Conservation (phyloP, 2,113 vertebrate species). For the Sylvilagus bachmani region DNA sequence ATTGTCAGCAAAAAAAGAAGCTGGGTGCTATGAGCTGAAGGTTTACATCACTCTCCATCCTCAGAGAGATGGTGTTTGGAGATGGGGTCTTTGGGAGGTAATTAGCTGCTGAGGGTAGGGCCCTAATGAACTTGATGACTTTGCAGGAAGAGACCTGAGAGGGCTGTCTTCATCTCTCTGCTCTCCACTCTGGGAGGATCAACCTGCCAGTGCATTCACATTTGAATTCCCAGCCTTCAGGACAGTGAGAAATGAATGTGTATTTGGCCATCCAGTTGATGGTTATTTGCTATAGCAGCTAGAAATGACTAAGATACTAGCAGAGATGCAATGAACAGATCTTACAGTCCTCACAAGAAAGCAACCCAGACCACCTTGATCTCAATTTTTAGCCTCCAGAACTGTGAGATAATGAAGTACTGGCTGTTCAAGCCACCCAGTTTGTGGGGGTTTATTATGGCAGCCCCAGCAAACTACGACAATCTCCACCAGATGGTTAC, state of each 20-base stretch:
- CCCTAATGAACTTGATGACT: not conserved
- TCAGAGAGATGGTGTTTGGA: not conserved
- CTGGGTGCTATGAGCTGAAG: not conserved
- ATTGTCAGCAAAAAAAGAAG: not conserved
- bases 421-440: too few species aligned
- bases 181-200: not conserved
- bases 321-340: not conserved
- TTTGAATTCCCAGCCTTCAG: not conserved
- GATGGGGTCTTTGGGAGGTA: not conserved
- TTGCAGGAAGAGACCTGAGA: not conserved
- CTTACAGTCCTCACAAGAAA: not conserved
- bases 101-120: not conserved
- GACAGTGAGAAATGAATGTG: not conserved
- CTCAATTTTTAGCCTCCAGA: not conserved
- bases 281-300: not conserved
- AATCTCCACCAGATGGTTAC: not conserved
- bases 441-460: too few species aligned
- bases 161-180: not conserved
- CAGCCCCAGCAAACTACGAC: not conserved
- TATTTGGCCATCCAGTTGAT: not conserved
- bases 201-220: not conserved
- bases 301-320: not conserved
- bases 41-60: not conserved
- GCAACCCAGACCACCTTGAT: not conserved
- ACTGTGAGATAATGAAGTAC: too few species aligned